Conservation (phyloP, 2,888 invertebrate genomes). For the Agrenia bidenticulata region DNA sequence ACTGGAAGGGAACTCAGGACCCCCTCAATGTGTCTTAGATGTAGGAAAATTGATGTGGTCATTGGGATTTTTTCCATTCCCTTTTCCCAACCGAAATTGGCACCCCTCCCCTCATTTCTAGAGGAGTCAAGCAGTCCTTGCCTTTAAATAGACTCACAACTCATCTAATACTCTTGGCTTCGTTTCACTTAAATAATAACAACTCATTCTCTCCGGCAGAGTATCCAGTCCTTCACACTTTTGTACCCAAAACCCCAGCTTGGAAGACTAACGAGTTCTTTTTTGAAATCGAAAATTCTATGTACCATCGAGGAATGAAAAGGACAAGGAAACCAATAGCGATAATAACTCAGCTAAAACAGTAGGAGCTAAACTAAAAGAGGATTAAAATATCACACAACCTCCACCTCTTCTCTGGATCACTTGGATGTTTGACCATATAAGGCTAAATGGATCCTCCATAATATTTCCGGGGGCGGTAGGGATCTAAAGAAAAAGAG, state of each 20-base stretch:
- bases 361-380: no score
- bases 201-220: not conserved
- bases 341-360: no score
- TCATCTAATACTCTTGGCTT: constrained; percentile 1
- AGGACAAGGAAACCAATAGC: no score
- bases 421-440: no score
- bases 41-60: constrained; percentile 23
- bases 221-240: not conserved
- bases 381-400: no score
- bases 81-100: not conserved
- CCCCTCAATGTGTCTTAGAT: constrained; percentile 19
- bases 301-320: no score
- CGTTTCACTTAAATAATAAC: constrained; percentile 10
- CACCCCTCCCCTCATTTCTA: not conserved
- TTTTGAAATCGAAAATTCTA: no score
- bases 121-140: not conserved
- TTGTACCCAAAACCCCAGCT: not conserved
- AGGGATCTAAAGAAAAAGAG: no score
- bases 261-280: no score
- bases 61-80: constrained; percentile 12
- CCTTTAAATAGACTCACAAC: constrained; percentile 8
- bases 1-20: constrained; percentile 16
- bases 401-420: no score
- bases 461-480: no score
- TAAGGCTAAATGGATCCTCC: no score